Conservation (phyloP, 2,113 vertebrate species). For the Planiliza haematocheilus region DNA sequence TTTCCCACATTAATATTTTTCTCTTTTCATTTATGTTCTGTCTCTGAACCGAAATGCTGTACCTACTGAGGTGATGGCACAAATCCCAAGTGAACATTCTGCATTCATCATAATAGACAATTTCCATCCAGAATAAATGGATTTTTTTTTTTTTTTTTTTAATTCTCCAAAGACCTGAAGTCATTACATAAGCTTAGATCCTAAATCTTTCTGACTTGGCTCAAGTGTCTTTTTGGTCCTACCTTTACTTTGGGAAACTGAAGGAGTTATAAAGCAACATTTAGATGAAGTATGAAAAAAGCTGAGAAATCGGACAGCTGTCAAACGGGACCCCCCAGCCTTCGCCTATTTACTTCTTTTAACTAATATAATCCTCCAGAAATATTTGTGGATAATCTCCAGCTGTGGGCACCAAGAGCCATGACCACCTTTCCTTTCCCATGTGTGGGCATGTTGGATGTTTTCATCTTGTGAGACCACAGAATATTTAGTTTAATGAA, state of each 20-base stretch:
- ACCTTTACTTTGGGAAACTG: conserved; percentile 27
- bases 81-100: conserved; percentile 19
- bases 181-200: not conserved
- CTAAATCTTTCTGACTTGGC: not conserved
- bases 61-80: conserved; percentile 29
- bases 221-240: not conserved
- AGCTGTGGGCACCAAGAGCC: conserved; percentile 26
- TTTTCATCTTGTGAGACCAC: not conserved
- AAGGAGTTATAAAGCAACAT: not conserved
- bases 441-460: not conserved
- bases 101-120: not conserved
- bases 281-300: not conserved
- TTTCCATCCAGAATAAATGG: conserved; percentile 20
- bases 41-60: not conserved
- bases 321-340: not conserved
- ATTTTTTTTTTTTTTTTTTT: not conserved
- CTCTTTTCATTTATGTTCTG: not conserved
- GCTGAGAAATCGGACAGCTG: conserved; percentile 16
- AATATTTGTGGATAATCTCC: conserved; percentile 39
- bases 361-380: conserved; percentile 35
- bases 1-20: conserved; percentile 24
- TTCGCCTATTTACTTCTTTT: not conserved
- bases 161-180: not conserved
- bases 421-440: conserved; percentile 5
- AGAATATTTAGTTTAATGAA: conserved; percentile 1